A percentile compares a stretch with the other conserved stretches of the same genome.
Evolutionary conservation across 1,140 invertebrate genomes (phyloP).

Genomic region (Listronotus bonariensis): DNA sequence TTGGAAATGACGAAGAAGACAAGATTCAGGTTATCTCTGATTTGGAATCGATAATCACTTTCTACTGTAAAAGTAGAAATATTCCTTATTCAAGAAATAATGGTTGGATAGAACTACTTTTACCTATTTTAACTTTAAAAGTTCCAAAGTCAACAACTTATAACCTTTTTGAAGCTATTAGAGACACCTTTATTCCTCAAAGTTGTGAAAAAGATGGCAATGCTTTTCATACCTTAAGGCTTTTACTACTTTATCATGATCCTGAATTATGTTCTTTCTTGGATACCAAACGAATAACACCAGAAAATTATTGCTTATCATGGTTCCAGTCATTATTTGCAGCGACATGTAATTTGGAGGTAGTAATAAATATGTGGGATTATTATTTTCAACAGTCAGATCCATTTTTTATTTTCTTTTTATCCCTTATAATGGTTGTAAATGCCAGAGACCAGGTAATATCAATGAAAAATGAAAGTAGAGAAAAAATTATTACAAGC

Average conservation of each 20-base stretch:
- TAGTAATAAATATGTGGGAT: constrained; percentile 95
- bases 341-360: constrained; percentile 80
- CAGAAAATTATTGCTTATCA: constrained; percentile 85
- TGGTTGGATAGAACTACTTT: constrained; percentile 92
- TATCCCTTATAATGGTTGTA: constrained; percentile 92
- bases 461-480: constrained; percentile 74
- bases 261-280: constrained; percentile 95
- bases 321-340: constrained; percentile 95
- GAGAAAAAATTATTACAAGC: constrained; percentile 72
- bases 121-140: constrained; percentile 87
- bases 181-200: constrained; percentile 89
- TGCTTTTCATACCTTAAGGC: constrained; percentile 76
- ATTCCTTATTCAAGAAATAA: constrained; percentile 79
- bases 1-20: constrained; percentile 94
- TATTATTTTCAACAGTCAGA: constrained; percentile 96
- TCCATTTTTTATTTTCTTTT: constrained; percentile 95
- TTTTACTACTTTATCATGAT: constrained; percentile 96
- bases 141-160: constrained; percentile 85
- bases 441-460: constrained; percentile 93
- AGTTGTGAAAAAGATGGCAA: constrained; percentile 67
- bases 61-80: constrained; percentile 88
- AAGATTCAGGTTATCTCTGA: constrained; percentile 88
- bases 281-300: constrained; percentile 93
- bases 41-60: constrained; percentile 93
- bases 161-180: constrained; percentile 91